A percentile compares a stretch with the other conserved stretches of the same genome.
Conservation (phyloP, 2,113 vertebrate genomes). For the Podocnemis expansa region DNA sequence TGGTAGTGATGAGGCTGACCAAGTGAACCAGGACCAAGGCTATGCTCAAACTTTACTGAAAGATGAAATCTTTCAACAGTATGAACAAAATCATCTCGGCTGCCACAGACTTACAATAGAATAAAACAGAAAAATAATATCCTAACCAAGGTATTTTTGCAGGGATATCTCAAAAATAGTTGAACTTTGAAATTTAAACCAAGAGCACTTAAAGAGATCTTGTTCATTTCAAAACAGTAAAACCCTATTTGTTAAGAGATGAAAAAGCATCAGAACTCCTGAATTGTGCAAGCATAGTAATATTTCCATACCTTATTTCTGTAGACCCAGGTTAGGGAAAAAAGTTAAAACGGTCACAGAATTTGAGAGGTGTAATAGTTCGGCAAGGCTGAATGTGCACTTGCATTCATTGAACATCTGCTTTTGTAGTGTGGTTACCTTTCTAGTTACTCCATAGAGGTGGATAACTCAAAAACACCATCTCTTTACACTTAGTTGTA, state of each 20-base stretch:
- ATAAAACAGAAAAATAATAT: neutral
- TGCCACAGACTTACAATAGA: neutral
- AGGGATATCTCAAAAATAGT: neutral
- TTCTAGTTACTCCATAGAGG: slow-evolving; percentile 17
- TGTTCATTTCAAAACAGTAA: neutral
- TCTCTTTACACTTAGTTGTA: slow-evolving; percentile 3
- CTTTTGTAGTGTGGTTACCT: slow-evolving; percentile 32
- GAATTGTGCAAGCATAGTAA: neutral
- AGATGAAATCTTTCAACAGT: neutral
- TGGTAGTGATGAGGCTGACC: neutral
- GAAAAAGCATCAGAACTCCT: neutral
- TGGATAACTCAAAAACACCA: slow-evolving; percentile 46
- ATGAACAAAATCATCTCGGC: neutral
- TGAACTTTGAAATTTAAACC: neutral
- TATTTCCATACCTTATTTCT: neutral
- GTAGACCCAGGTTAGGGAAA: neutral
- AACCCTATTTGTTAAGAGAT: neutral
- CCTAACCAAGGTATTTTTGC: neutral
- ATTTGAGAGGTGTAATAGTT: slow-evolving; percentile 3
- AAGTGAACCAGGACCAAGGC: neutral
- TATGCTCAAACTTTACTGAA: neutral
- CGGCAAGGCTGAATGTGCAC: neutral
- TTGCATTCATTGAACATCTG: slow-evolving; percentile 6
- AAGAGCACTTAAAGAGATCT: neutral
- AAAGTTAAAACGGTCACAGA: neutral